Percentiles rank a stretch among this genome's conserved stretches.
Conservation (phyloP, 2,888 invertebrate species). For the Chalcis sispes region DNA sequence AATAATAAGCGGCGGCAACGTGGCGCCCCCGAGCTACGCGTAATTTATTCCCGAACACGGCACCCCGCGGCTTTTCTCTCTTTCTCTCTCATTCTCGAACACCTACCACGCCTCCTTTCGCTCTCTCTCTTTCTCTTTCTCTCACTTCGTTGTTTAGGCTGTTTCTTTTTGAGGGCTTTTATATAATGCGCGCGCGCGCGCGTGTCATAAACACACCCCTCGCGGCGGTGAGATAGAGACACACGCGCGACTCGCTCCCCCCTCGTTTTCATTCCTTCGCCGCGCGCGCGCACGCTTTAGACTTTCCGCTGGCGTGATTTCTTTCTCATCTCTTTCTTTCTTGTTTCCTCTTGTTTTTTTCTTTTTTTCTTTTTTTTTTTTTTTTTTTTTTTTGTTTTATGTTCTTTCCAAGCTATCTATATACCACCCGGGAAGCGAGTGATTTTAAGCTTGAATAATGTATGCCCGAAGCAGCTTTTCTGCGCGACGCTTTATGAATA, state of each 20-base stretch:
- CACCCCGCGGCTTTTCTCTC: conserved; percentile 66
- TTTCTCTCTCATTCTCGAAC: no score
- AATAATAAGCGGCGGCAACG: conserved; percentile 69
- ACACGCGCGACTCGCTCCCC: background rate
- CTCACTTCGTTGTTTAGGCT: conserved; percentile 9
- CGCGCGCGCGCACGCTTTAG: no score
- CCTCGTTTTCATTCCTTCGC: conserved; percentile 12
- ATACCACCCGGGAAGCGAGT: background rate
- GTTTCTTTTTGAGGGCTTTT: background rate
- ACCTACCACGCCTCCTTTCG: conserved; percentile 73
- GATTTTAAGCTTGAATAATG: conserved; percentile 35
- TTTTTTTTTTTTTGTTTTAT: background rate
- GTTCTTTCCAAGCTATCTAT: no score
- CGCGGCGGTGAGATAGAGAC: conserved; percentile 1
- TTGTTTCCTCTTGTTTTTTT: conserved; percentile 2
- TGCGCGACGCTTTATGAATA: conserved; percentile 30
- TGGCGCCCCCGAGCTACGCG: conserved; percentile 71
- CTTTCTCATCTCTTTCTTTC: conserved; percentile 37
- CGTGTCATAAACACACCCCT: conserved; percentile 52
- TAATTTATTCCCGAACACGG: conserved; percentile 70
- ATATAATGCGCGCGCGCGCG: conserved; percentile 24
- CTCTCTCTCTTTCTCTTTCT: conserved; percentile 12
- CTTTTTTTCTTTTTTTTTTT: background rate
- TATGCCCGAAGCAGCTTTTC: background rate
- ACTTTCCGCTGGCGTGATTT: background rate